A percentile compares a stretch with the other conserved stretches of the same genome.
Evolutionary conservation across 2,797 vertebrate species (phyloP).

Genomic region (Brachymystax lenok): DNA sequence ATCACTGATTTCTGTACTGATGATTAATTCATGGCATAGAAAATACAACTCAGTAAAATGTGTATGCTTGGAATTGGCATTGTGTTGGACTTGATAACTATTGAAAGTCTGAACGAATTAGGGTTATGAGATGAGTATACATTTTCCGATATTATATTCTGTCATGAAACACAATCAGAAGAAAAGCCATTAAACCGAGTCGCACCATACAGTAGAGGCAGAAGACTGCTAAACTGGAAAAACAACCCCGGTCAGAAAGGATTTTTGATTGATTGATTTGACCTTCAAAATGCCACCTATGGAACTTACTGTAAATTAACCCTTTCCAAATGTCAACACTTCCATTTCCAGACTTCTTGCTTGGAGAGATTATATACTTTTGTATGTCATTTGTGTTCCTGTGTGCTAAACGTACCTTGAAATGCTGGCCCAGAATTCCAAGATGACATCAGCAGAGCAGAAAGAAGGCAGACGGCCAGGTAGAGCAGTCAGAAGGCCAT

Average conservation of each 20-base stretch:
- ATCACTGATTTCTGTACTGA: not conserved
- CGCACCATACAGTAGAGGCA: too few species aligned
- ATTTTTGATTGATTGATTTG: not conserved
- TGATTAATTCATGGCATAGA: not conserved
- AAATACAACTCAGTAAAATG: not conserved
- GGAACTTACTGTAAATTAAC: not conserved
- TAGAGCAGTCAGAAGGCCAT: slow-evolving; percentile 63
- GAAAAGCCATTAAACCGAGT: too few species aligned
- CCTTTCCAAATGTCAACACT: not conserved
- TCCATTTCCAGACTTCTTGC: not conserved
- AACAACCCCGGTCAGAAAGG: too few species aligned
- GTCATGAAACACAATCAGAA: too few species aligned
- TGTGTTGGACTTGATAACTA: too few species aligned
- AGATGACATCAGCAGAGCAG: slow-evolving; percentile 42
- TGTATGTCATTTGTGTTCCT: not conserved
- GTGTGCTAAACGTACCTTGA: slow-evolving; percentile 60
- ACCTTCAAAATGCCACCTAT: not conserved
- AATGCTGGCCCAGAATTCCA: slow-evolving; percentile 32
- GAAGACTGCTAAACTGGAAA: too few species aligned
- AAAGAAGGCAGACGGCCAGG: slow-evolving; percentile 53
- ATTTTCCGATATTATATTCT: too few species aligned
- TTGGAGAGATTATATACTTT: not conserved
- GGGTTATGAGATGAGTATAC: too few species aligned
- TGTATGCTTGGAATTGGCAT: not conserved
- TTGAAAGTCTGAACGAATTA: not conserved